Evolutionary conservation across 2,113 vertebrate species (phyloP).

Genomic region (Thamnaconus septentrionalis): DNA sequence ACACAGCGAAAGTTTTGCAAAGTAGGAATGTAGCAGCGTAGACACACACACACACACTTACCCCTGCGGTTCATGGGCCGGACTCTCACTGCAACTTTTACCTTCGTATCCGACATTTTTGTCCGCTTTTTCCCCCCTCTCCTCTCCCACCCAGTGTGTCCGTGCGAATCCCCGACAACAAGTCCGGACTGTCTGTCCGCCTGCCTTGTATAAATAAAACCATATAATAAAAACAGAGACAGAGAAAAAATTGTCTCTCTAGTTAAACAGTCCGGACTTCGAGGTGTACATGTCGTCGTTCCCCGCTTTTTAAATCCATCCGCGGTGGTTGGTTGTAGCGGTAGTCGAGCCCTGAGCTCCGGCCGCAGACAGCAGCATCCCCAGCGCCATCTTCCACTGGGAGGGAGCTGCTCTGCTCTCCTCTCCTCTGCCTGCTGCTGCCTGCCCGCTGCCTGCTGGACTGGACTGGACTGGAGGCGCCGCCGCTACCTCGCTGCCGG

Average conservation of each 20-base stretch:
- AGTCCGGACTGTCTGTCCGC: slow-evolving; percentile 34
- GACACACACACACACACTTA: slow-evolving; percentile 66
- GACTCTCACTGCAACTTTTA: slow-evolving; percentile 96
- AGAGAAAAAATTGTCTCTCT: slow-evolving; percentile 16
- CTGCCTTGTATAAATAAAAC: background rate
- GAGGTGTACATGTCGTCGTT: slow-evolving; percentile 34
- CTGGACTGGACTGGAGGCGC: slow-evolving; percentile 29
- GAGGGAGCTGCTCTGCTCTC: slow-evolving; percentile 56
- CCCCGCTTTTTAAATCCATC: slow-evolving; percentile 42
- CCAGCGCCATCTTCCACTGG: slow-evolving; percentile 87
- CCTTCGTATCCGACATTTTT: slow-evolving; percentile 97
- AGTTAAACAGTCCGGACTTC: slow-evolving; percentile 56
- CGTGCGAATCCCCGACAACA: slow-evolving; percentile 44
- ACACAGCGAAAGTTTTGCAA: slow-evolving; percentile 1
- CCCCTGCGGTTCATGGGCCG: slow-evolving; percentile 96
- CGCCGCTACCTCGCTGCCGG: slow-evolving; percentile 6
- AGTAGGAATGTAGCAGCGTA: background rate
- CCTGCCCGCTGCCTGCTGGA: no score
- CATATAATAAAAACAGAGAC: no score
- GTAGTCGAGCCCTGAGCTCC: slow-evolving; percentile 55
- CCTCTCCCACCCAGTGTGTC: slow-evolving; percentile 44
- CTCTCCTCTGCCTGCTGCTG: slow-evolving; percentile 43
- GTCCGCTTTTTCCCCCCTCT: slow-evolving; percentile 63
- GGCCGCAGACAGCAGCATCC: slow-evolving; percentile 73
- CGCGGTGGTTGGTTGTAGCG: slow-evolving; percentile 33